A percentile compares a stretch with the other conserved stretches of the same genome.
These are phyloP conservation scores for Acomys russatus DNA, from an alignment of 2,797 vertebrate species.

Conservation along the genomic window DNA sequence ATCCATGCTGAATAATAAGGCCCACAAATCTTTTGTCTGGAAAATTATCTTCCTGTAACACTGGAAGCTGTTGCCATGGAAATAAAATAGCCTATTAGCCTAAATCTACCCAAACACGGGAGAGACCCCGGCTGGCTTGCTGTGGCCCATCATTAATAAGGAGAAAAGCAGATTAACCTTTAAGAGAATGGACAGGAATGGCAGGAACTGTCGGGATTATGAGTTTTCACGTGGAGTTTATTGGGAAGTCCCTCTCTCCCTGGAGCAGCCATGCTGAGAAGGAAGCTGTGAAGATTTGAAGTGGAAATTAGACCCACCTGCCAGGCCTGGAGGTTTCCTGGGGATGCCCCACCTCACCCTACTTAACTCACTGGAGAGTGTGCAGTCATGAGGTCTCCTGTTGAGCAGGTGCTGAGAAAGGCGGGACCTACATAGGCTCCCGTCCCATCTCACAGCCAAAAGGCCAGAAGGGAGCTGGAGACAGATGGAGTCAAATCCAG, in stretches of 20 bases:
- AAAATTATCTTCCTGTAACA: slow-evolving; percentile 84
- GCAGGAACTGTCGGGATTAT: slow-evolving; percentile 21
- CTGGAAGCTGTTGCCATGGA: slow-evolving; percentile 89
- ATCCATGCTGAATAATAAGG: slow-evolving; percentile 79
- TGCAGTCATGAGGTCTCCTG: not conserved
- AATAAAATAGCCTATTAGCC: slow-evolving; percentile 88
- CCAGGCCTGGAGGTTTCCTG: not conserved
- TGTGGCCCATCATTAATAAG: slow-evolving; percentile 76
- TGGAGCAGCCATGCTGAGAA: slow-evolving; percentile 16
- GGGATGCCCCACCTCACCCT: not conserved
- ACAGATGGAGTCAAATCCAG: slow-evolving; percentile 55
- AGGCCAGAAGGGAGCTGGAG: slow-evolving; percentile 43
- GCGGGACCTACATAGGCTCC: not conserved
- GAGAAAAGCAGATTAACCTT: slow-evolving; percentile 76
- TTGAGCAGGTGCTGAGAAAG: slow-evolving; percentile 32
- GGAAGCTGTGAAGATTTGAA: not conserved
- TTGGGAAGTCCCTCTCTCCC: slow-evolving; percentile 24
- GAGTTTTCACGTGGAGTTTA: slow-evolving; percentile 69
- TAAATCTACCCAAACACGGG: slow-evolving; percentile 86
- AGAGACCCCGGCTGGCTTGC: slow-evolving; percentile 79
- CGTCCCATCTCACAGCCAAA: not conserved
- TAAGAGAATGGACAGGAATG: slow-evolving; percentile 71
- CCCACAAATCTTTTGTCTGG: slow-evolving; percentile 81
- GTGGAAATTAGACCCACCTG: not conserved
- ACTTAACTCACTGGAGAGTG: not conserved